Conservation (phyloP, 2,797 vertebrate species). For the Delichon dasypus region DNA sequence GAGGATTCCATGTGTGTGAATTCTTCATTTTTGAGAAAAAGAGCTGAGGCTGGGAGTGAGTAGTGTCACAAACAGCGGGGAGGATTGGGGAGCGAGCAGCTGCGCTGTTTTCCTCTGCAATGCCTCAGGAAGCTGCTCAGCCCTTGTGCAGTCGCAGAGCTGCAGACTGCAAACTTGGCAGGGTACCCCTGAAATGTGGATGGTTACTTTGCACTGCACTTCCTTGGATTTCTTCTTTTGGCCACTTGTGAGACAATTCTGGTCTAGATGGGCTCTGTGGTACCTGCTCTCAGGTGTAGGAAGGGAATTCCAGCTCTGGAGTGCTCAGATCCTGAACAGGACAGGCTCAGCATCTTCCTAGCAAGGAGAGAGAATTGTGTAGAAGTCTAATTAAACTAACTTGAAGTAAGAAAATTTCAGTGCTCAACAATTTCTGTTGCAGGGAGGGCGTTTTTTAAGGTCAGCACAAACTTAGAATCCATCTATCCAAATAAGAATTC, state of each 20-base stretch:
- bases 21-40: background rate
- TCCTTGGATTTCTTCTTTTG: background rate
- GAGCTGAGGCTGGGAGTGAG: background rate
- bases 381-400: background rate
- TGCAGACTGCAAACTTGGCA: background rate
- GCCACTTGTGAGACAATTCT: fast-evolving
- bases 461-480: background rate
- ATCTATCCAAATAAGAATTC: background rate
- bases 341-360: background rate
- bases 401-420: background rate
- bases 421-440: background rate
- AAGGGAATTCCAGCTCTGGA: background rate
- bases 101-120: background rate
- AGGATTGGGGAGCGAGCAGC: background rate
- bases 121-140: background rate
- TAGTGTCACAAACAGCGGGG: no score
- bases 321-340: background rate
- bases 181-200: background rate
- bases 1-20: background rate
- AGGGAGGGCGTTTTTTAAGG: background rate
- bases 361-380: background rate
- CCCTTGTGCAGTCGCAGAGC: background rate
- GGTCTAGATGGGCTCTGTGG: background rate
- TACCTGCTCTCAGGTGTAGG: background rate
- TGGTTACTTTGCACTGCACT: background rate